phyloP scores from a whole-genome alignment of 2,113 vertebrate species.

The Climacteris rufus region DNA sequence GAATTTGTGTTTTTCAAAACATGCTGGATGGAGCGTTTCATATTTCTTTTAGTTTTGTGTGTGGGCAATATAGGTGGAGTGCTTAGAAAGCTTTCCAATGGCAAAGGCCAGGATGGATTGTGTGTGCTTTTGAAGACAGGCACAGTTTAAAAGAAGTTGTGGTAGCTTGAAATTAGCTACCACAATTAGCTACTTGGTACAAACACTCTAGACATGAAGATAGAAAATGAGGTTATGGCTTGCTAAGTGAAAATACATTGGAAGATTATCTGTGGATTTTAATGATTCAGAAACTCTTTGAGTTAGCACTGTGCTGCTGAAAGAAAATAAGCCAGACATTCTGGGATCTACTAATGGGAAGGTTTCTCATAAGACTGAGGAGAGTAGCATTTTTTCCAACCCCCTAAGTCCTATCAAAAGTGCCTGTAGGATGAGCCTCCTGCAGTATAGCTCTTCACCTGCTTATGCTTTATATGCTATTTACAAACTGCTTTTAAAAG shows the following conservation, averaged over 20 bases:
- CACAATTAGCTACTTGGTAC: too few relatives aligned
- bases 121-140: not conserved
- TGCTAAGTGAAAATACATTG: not conserved
- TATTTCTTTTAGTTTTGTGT: not conserved
- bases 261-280: not conserved
- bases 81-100: not conserved
- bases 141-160: not conserved
- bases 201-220: not conserved
- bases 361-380: not conserved
- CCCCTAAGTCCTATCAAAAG: not conserved
- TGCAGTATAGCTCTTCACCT: not conserved
- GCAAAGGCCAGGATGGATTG: not conserved
- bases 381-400: not conserved
- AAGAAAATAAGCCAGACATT: not conserved
- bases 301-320: not conserved
- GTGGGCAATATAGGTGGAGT: not conserved
- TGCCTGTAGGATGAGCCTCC: not conserved
- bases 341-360: not conserved
- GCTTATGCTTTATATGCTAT: not conserved
- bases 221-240: not conserved
- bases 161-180: not conserved
- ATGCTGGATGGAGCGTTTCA: accelerated
- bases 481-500: not conserved
- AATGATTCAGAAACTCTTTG: not conserved
- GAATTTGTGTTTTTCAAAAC: not conserved